Evolutionary conservation across 1,140 invertebrate genomes (phyloP).

Genomic region (Formica exsecta): DNA sequence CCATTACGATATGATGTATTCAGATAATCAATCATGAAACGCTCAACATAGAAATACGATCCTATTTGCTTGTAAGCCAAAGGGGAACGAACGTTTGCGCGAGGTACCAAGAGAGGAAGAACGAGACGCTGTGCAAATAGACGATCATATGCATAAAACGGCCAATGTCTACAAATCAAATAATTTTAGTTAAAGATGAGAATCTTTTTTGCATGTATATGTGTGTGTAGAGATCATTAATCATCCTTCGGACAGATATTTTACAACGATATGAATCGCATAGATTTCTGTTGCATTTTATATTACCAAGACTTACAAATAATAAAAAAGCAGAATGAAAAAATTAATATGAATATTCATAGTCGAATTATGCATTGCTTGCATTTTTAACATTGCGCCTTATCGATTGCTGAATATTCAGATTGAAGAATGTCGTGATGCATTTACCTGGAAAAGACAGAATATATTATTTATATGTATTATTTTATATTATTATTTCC

Average conservation of each 20-base stretch:
- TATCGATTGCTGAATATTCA: slow-evolving; percentile 4
- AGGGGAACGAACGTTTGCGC: slow-evolving; percentile 31
- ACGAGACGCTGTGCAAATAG: slow-evolving; percentile 66
- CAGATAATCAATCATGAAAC: slow-evolving; percentile 80
- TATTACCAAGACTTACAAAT: neutral
- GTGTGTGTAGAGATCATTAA: slow-evolving; percentile 49
- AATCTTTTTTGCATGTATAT: neutral
- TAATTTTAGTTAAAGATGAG: slow-evolving; percentile 39
- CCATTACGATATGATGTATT: slow-evolving; percentile 80
- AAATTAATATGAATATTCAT: neutral
- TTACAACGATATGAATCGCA: too few species aligned
- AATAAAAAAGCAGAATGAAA: neutral
- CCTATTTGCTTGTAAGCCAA: slow-evolving; percentile 77
- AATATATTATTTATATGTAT: neutral
- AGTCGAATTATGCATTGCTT: slow-evolving; percentile 1
- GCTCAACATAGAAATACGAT: slow-evolving; percentile 80
- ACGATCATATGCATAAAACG: slow-evolving; percentile 69
- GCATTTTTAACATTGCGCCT: neutral
- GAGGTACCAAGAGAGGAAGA: slow-evolving; percentile 37
- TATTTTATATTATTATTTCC: neutral
- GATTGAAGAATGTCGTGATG: neutral
- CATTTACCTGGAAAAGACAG: neutral
- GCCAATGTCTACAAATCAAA: slow-evolving; percentile 40
- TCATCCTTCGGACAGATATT: slow-evolving; percentile 20
- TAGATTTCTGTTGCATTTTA: neutral